These are phyloP conservation scores for Epirrhoe alternata DNA, from an alignment of 2,888 invertebrate genomes.

Conservation along the genomic window DNA sequence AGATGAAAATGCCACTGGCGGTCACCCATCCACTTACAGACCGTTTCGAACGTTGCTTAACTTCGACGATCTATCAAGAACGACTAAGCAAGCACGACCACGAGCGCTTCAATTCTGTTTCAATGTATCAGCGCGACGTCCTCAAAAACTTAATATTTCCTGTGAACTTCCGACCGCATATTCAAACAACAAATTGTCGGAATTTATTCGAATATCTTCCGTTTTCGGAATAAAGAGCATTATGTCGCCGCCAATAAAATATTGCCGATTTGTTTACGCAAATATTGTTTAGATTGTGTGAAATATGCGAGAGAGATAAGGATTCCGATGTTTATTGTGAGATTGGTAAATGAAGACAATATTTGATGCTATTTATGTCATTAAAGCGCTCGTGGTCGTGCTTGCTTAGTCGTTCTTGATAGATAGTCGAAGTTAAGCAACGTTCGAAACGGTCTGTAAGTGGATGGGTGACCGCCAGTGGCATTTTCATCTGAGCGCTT, in stretches of 20 bases:
- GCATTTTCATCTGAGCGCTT: no score
- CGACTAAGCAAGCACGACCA: no score
- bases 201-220: conserved; percentile 45
- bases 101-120: no score
- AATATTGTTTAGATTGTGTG: conserved; percentile 48
- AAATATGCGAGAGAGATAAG: conserved; percentile 45
- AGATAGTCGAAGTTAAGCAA: no score
- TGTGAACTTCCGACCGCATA: conserved; percentile 41
- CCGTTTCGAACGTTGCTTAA: no score
- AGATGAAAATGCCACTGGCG: no score
- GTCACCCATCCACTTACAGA: no score
- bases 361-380: background rate
- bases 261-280: conserved; percentile 48
- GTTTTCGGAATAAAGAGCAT: conserved; percentile 39
- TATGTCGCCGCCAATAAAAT: conserved; percentile 45
- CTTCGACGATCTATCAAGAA: no score
- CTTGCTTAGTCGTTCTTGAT: no score
- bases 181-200: conserved; percentile 45
- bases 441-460: no score
- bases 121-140: background rate
- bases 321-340: conserved; percentile 17
- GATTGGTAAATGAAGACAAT: background rate
- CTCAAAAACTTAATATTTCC: conserved; percentile 29
- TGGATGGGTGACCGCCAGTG: no score
- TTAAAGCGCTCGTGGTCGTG: no score